phyloP scores from a whole-genome alignment of 2,888 invertebrate species.

The Drosophila rubida region DNA sequence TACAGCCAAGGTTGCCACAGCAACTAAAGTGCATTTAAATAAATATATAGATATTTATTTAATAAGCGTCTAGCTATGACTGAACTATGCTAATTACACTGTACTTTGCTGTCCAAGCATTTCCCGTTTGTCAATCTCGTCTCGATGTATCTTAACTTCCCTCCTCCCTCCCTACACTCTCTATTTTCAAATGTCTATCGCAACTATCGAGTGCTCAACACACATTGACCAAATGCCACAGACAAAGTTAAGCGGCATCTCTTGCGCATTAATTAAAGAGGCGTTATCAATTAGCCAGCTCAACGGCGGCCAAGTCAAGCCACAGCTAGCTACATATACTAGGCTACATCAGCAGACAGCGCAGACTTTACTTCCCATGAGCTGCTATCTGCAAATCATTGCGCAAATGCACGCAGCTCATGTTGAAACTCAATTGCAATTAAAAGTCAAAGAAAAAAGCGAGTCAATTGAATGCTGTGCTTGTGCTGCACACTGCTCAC shows the following conservation, averaged over 20 bases:
- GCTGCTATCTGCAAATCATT: slow-evolving; percentile 69
- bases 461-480: slow-evolving; percentile 18
- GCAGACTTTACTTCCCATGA: slow-evolving; percentile 39
- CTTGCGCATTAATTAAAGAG: slow-evolving; percentile 65
- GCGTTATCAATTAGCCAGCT: slow-evolving; percentile 66
- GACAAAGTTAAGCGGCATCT: slow-evolving; percentile 32
- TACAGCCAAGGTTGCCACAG: slow-evolving; percentile 53
- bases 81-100: slow-evolving; percentile 54
- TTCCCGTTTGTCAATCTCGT: slow-evolving; percentile 65
- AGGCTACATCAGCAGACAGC: background rate
- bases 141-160: background rate
- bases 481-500: slow-evolving; percentile 28
- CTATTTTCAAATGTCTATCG: background rate
- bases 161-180: background rate
- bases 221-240: slow-evolving; percentile 25
- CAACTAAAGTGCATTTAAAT: slow-evolving; percentile 55
- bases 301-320: slow-evolving; percentile 1
- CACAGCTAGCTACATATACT: background rate
- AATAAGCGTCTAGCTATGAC: slow-evolving; percentile 38
- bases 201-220: slow-evolving; percentile 30
- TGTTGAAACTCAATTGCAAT: slow-evolving; percentile 72
- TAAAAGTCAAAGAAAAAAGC: slow-evolving; percentile 59
- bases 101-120: slow-evolving; percentile 39
- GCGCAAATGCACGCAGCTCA: slow-evolving; percentile 76
- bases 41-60: slow-evolving; percentile 21